Evolutionary conservation across 2,888 invertebrate genomes (phyloP), one percentile per base, ranked within the genome.

Genomic region (Nemotelus pantherinus): DNA sequence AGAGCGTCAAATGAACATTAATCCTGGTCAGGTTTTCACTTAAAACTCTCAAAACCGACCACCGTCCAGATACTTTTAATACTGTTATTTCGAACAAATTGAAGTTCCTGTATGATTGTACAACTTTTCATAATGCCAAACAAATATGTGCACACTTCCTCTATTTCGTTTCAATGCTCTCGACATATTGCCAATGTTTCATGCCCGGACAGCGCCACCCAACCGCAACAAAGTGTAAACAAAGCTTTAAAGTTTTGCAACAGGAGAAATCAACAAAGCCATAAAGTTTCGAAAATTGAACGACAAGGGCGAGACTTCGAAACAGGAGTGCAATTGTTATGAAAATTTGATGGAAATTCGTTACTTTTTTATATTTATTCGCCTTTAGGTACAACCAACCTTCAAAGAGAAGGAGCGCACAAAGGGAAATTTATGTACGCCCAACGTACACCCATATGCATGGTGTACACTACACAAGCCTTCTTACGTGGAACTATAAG

Each of bases 301-400:
- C 65, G 45, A 45, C 60, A 60, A 39, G 39, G 45, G 63, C n/a
- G 63, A 63, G 55, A 70, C 44, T 53, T 43, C 6, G 44, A 45
- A 58, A 44, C n/a, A 50, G 10, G 25, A 44, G 57, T 44, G 71
- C 45, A 25, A 72, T 72, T 72, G 57, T 58, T 58, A 72, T 72
- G 71, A 55, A 72, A 72, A 58, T 57, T 72, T 72, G 71, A 72
- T 58, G 71, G 71, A 58, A 72, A 72, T 72, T 57, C 57, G 43
- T 58, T 58, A 25, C 45, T n/a, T 68, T 50, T 70, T 9, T 70
- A 25, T 25, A 70, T 70, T 70, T 72, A 45, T 72, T 57, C 45
- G 25, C 44, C 57, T 72, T 58, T 2, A 57, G 25, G 71, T 58
- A 44, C 45, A 41, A 41, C 41, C 41, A 6, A 68, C 67, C 57